phyloP scores from a whole-genome alignment of 2,888 invertebrate species.

The Palloptera scutellata region DNA sequence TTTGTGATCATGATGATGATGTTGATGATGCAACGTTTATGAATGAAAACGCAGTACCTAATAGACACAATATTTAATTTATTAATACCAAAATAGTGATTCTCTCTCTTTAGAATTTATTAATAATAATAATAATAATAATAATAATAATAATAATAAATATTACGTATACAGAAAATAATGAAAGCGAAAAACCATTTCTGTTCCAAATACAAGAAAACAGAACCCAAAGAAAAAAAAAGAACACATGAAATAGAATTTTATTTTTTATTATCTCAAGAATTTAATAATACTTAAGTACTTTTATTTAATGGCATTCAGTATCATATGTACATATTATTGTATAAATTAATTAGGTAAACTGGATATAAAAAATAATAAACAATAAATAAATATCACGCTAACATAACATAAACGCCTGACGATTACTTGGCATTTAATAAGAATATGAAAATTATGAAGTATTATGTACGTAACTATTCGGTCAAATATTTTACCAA shows the following conservation, averaged over 20 bases:
- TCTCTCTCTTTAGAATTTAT: too few species aligned
- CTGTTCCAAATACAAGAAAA: neutral
- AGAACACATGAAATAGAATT: neutral
- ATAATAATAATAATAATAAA: too few species aligned
- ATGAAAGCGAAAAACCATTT: neutral
- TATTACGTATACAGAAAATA: too few species aligned
- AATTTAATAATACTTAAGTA: too few species aligned
- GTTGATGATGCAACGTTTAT: too few species aligned
- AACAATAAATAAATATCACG: constrained; percentile 4
- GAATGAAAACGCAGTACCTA: too few species aligned
- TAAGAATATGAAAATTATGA: neutral
- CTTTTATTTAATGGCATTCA: too few species aligned
- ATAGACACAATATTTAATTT: too few species aligned
- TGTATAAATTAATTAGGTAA: constrained; percentile 21
- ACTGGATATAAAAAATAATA: constrained; percentile 13
- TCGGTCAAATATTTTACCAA: neutral
- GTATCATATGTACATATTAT: constrained; percentile 12
- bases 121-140: too few species aligned
- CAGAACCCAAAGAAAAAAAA: neutral
- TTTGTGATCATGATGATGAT: too few species aligned
- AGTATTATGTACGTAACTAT: neutral
- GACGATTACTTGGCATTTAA: neutral
- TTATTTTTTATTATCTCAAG: too few species aligned
- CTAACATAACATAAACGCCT: constrained; percentile 1
- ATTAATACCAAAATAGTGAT: too few species aligned